Evolutionary conservation across 2,797 vertebrate genomes (phyloP).

Genomic region (Perodicticus potto): DNA sequence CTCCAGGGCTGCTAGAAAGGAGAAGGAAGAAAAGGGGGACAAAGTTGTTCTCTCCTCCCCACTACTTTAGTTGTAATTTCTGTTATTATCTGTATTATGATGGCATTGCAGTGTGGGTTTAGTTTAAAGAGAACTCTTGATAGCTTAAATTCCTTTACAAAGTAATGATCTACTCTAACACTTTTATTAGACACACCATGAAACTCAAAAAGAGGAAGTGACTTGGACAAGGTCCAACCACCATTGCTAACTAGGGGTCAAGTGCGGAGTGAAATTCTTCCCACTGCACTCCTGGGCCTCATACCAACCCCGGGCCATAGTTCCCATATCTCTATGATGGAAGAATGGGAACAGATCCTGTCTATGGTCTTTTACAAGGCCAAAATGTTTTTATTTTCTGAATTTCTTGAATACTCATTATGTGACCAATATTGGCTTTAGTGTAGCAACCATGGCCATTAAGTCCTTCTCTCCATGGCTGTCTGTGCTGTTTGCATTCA

Average conservation of each 20-base stretch:
- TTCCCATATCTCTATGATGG: background rate
- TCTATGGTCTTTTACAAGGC: background rate
- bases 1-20: background rate
- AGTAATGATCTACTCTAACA: background rate
- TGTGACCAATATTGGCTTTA: background rate
- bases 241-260: background rate
- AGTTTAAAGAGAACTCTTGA: background rate
- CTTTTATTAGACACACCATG: background rate
- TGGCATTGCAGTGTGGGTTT: background rate
- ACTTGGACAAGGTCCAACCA: background rate
- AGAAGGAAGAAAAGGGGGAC: background rate
- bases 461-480: background rate
- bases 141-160: background rate
- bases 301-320: background rate
- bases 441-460: background rate
- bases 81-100: background rate
- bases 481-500: background rate
- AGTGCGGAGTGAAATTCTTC: background rate
- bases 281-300: background rate
- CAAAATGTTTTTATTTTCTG: background rate
- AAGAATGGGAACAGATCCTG: background rate
- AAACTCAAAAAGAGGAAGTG: background rate
- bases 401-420: background rate
- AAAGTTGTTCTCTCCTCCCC: background rate
- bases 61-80: background rate